Base-by-base conservation (phyloP, 2,797 vertebrate genomes). In the Decapterus maruadsi region DNA sequence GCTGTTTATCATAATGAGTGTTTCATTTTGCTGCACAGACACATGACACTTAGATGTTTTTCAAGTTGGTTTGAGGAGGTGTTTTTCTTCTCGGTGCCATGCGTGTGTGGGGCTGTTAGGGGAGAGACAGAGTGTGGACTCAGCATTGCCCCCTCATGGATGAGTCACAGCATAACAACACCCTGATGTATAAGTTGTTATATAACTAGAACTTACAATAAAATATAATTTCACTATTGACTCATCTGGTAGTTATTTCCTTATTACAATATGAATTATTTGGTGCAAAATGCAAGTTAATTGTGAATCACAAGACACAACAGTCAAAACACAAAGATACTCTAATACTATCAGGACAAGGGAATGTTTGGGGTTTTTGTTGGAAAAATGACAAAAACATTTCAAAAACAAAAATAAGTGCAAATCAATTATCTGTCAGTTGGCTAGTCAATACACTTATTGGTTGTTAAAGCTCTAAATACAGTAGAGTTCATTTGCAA, bases 131-230 rank as follows among this genome's bases (percentile, higher is more conserved):
- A 19, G 50, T 5, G 8, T 65, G 50, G 40, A 72, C 94, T 86
- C 92, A 94, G 79, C 86, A 91, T 72, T 90, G 95, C 95, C 95
- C 94, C 92, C 96, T 95, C 1, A 90, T 91, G 95, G 91, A 67
- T 59, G 42, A 20, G 46, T 45, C 6, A 20, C 5, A 22, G 60
- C 80, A 90, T 65, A 83, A 75, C 87, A 90, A 19, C 68, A 38
- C 2, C 13, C 29, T 50, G 22, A 6, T 16, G 10, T 54, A 9
- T 3, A 6, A 10, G 0, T 2, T 42, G 26, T 46, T 48, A 22
- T 16, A 22, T 34, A 20, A 46, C 12, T 13, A 50, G 8, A 8
- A 26, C n/a, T 43, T 34, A 34, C 4, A 34, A 34, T 34, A 34
- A 34, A 34, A 34, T 34, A 34, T 1, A 34, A 4, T 64, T 64